A percentile compares a stretch with the other conserved stretches of the same genome.
phyloP scores from a whole-genome alignment of 2,797 vertebrate species.

The Arctocebus calabarensis region DNA sequence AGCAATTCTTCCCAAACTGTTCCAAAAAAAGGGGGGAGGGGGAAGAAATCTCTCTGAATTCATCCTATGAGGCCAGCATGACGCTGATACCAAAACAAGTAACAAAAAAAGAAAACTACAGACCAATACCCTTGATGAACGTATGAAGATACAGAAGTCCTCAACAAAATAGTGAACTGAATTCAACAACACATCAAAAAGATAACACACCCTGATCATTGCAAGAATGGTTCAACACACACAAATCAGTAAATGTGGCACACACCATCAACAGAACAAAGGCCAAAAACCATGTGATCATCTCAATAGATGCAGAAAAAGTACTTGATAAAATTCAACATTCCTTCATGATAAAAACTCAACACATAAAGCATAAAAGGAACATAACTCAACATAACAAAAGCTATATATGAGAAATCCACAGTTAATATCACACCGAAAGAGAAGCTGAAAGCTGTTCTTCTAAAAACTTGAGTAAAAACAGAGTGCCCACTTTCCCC shows the following conservation, averaged over 20 bases:
- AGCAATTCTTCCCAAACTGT: neutral
- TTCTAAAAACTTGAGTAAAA: neutral
- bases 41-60: neutral
- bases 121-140: neutral
- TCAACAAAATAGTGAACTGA: neutral
- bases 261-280: neutral
- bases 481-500: neutral
- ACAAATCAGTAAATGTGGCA: neutral
- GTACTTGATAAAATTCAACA: neutral
- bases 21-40: neutral
- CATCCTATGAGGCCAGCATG: neutral
- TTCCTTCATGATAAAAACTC: neutral
- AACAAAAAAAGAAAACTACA: neutral
- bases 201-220: neutral
- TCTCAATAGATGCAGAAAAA: neutral
- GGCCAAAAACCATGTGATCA: neutral
- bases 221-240: neutral
- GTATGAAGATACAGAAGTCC: neutral
- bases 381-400: neutral
- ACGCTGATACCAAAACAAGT: neutral
- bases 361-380: neutral
- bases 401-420: neutral
- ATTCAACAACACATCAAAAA: no score
- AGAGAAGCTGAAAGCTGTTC: neutral
- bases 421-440: neutral